Evolutionary conservation across 2,113 vertebrate species (phyloP), one percentile per base, ranked within the genome.

Genomic region (Xyliphius kryptos): DNA sequence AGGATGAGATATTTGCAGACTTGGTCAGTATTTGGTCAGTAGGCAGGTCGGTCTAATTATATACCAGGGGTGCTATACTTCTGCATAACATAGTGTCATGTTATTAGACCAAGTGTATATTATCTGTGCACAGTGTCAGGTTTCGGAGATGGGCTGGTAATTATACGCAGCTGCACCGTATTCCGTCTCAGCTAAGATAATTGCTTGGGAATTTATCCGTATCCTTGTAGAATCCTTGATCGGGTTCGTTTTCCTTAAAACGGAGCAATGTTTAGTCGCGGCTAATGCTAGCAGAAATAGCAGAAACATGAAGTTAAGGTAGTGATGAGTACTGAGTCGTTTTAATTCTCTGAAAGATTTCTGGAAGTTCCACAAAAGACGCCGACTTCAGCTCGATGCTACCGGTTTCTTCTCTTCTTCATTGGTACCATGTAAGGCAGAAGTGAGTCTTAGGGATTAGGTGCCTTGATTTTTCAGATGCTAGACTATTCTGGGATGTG

Each of bases 401-500:
- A 19, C 17, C 6, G 41, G 20, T 43, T 43, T 19, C 8, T 57
- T 44, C 40, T 10, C 40, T 14, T 17, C 54, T 56, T 6, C 21
- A 3, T 20, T 41, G 16, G 32, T 58, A 44, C 56, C 19, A 44
- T 58, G 19, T 44, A 58, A 44, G 56, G 40, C 40, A 58, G 40
- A 44, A 58, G 44, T 58, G 21, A 26, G 37, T 44, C 19, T 26
- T 58, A 6, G 40, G 40, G 56, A 58, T 22, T 58, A 44, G 15
- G 40, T 44, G 20, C 40, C 20, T 58, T n/a, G 40, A 58, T 44
- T 58, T 22, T 43, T 58, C 20, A 58, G 38, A 58, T 44, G 56
- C 40, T 40, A 12, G 6, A 21, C 54, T 58, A 58, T 58, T 58
- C 40, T 44, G 40, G 56, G 40, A 58, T 19, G 15, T 58, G 56